Evolutionary conservation across 2,888 invertebrate species (phyloP), one percentile per base, ranked within the genome.

Genomic region (Lamellibrachia columna): DNA sequence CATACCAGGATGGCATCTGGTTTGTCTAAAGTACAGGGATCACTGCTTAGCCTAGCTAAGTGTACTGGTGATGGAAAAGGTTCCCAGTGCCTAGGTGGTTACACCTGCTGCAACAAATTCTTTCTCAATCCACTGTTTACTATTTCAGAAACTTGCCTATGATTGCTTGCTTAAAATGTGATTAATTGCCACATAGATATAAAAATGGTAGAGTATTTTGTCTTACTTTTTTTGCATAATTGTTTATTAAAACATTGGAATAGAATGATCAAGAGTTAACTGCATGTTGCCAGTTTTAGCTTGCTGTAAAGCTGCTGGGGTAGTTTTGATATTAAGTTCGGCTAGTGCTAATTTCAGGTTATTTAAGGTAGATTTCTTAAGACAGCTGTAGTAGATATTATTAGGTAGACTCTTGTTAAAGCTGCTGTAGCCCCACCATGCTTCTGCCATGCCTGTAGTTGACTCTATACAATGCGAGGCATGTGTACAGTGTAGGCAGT

Each of bases 21-120:
- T 75, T 75, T 75, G 75, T 75, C 75, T 75, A 75, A 75, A 75
- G 60, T 75, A 75, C 75, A 75, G 22, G 75, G 75, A 11, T 75
- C 75, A 15, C 75, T 75, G 75, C 75, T 75, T 75, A 22, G 75
- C 22, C 75, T 6, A 6, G 75, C 75, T 75, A 75, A 75, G 75
- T 75, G 22, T 75, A 22, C 75, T 22, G 15, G 75, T 75, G 75
- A 75, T 75, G 75, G 75, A 75, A 75, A 22, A 75, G 40, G 75
- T 75, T 75, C 75, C 75, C 75, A 75, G n/a, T 6, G 22, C 75
- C 75, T n/a, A 11, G 40, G 11, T 0, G 75, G 75, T 75, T 75
- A 22, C 2, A n/a, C n/a, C 15, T 22, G 75, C 75, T 6, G 75
- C n/a, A 75, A 75, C 15, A 75, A 75, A n/a, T 75, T 22, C 75